Evolutionary conservation across 2,888 invertebrate genomes (phyloP).

Genomic region (Dynastes tityus): DNA sequence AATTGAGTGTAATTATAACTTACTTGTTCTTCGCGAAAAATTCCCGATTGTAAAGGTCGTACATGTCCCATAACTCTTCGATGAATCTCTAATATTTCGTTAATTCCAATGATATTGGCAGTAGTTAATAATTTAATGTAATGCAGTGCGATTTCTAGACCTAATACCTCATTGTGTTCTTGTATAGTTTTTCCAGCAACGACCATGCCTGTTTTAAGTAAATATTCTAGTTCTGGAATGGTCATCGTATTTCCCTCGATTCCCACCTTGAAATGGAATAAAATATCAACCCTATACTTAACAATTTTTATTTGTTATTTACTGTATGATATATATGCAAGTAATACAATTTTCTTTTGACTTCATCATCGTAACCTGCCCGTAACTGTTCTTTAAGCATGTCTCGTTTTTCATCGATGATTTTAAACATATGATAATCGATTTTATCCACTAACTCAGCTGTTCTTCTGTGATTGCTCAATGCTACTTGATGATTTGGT

Average conservation of each 20-base stretch:
- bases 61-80: constrained; percentile 94
- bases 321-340: constrained; percentile 96
- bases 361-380: constrained; percentile 84
- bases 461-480: constrained; percentile 87
- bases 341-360: constrained; percentile 95
- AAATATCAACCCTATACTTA: not conserved
- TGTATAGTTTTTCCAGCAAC: constrained; percentile 93
- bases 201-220: constrained; percentile 91
- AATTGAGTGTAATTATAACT: constrained; percentile 28
- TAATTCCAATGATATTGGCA: constrained; percentile 83
- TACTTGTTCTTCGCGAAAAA: constrained; percentile 86
- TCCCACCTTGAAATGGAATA: constrained; percentile 73
- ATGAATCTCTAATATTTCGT: constrained; percentile 94
- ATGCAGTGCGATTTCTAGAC: constrained; percentile 94
- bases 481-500: constrained; percentile 87
- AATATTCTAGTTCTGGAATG: constrained; percentile 90
- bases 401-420: constrained; percentile 89
- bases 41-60: constrained; percentile 93
- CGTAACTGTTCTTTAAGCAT: constrained; percentile 84
- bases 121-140: constrained; percentile 88
- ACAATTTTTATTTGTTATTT: constrained; percentile 48
- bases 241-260: constrained; percentile 99
- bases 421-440: constrained; percentile 84
- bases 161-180: constrained; percentile 97
- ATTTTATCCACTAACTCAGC: constrained; percentile 91